phyloP scores from a whole-genome alignment of 2,797 vertebrate species.

The Leptodactylus fallax region DNA sequence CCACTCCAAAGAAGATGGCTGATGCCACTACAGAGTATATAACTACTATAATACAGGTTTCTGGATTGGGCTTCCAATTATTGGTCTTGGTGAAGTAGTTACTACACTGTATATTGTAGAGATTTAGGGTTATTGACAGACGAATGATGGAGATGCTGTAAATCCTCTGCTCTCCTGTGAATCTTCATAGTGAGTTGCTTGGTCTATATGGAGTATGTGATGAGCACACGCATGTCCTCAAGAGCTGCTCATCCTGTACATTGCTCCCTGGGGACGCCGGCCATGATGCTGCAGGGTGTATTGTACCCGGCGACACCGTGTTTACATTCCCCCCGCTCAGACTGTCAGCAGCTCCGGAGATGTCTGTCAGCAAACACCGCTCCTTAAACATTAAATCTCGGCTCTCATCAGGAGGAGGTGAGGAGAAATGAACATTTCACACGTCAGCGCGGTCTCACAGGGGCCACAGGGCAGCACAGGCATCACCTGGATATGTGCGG shows the following conservation, averaged over 20 bases:
- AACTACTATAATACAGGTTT: no score
- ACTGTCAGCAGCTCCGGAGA: constrained; percentile 46
- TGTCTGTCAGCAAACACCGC: constrained; percentile 40
- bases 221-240: not conserved
- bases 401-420: constrained; percentile 24
- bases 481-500: not conserved
- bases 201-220: not conserved
- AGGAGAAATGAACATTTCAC: constrained; percentile 42
- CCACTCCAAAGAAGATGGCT: no score
- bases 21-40: no score
- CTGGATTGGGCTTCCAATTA: no score
- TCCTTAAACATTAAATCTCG: constrained; percentile 38
- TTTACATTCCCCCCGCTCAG: constrained; percentile 40
- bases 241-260: not conserved
- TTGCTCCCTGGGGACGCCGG: not conserved
- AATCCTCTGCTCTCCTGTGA: not conserved
- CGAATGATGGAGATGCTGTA: not conserved
- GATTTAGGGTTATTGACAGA: not conserved
- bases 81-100: no score
- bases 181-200: no score
- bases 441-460: constrained; percentile 29
- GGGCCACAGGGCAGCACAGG: not conserved
- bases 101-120: no score
- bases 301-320: not conserved
- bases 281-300: not conserved